Base-by-base conservation (phyloP, 1,140 invertebrate species). In the Drosophila varians region DNA sequence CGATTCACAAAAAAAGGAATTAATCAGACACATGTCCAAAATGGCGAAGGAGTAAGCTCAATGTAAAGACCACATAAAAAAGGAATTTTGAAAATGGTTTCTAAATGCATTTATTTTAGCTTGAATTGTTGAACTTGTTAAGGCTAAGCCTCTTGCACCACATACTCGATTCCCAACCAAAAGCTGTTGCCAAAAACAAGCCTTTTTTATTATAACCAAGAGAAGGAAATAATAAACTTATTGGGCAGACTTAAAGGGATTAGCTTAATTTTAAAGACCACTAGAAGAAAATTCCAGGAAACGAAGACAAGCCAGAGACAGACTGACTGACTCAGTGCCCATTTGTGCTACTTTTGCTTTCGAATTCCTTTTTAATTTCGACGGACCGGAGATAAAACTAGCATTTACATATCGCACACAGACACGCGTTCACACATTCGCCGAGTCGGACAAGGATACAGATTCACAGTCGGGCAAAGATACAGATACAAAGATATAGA, bases 361-460 rank as follows among this genome's bases (percentile, higher is more conserved):
- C 25, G 52, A 68, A 62, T 78, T 74, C 62, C 69, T 62, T 68
- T 77, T 77, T 62, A 74, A 58, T 82, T 72, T 72, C 55, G 48
- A 71, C 68, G 54, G 68, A 53, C 55, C 55, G 43, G 55, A 72
- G 55, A 72, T 72, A 72, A 71, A 61, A 72, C 69, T 73, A 73
- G 43, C 69, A 73, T 73, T 73, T 73, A 73, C 70, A 73, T 73
- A 73, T 74, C 60, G 38, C 56, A 61, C 54, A 58, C 43, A 73
- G 28, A 51, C 60, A 66, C 60, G 61, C 46, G 25, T 65, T 14
- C 62, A 43, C 62, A 66, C 62, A 66, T 52, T 38, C 36, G 31
- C 58, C 26, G 56, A 25, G 18, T 42, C 23, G 7, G 23, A n/a
- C 4, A 34, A 5, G 36, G 36, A 38, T 38, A 42, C 16, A 19